Base-by-base conservation (phyloP, 2,113 vertebrate genomes). In the Pollimyrus isidori region DNA sequence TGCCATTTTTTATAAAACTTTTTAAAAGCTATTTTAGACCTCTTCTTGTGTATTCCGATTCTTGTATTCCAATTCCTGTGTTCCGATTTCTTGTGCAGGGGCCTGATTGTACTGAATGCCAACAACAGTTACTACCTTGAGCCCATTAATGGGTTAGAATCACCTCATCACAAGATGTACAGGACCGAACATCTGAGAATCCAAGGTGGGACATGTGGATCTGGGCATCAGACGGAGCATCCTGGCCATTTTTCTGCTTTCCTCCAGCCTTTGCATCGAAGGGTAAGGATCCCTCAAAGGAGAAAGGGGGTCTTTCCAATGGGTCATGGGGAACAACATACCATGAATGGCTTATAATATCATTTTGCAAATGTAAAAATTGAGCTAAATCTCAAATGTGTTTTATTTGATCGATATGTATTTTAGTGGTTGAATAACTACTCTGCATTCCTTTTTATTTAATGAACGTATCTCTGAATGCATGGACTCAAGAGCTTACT, bases 121-220 rank as follows among this genome's bases (percentile, higher is more conserved):
- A 97, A 93, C 45, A 39, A 93, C 94, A 97, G 95, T 90, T 99
- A 94, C 92, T 99, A 99, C 93, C 93, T 99, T 94, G 96, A 96
- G 3, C 97, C 98, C 58, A 45, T 94, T 87, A 91, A 91, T 26
- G 82, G 86, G 30, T 89, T 89, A 0, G 90, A 92, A 65, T 69
- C 91, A 0, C 73, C 91, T 0, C 90, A 93, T 5, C 95, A 96
- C 88, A 45, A 94, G 69, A 94, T 97, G 90, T 93, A 96, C 88
- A 93, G 93, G 85, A 93, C 95, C 0, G 94, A 96, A 49, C 94
- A 97, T 1, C 93, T 97, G 92, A 93, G 95, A 39, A 0, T 95
- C 84, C 89, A 46, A 88, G 93, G 91, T 1, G 97, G 97, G 86
- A 92, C 92, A 91, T 98, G 97, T 3, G 96, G 96, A 90, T 95